Conservation (phyloP, 2,113 vertebrate genomes). For the Poeciliopsis occidentalis region DNA sequence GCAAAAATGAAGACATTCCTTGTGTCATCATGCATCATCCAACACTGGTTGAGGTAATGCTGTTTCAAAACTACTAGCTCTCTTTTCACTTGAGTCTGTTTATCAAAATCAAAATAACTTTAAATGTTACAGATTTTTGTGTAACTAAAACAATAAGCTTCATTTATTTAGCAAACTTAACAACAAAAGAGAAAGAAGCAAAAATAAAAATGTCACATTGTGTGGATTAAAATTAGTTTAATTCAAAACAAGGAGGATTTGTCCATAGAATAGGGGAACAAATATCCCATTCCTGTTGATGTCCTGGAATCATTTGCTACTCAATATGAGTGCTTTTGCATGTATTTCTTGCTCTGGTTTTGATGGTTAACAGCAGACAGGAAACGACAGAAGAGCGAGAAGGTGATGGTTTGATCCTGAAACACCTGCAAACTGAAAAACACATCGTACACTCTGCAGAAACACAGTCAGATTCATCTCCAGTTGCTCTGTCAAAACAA, state of each 20-base stretch:
- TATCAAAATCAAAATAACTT: not conserved
- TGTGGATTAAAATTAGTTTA: not conserved
- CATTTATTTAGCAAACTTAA: not conserved
- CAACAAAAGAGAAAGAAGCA: not conserved
- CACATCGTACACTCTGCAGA: not conserved
- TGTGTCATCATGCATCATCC: not conserved
- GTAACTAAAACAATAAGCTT: not conserved
- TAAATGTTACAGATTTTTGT: not conserved
- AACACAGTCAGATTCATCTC: not conserved
- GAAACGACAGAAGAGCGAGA: not conserved
- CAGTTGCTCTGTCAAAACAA: not conserved
- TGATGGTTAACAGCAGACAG: not conserved
- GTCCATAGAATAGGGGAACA: not conserved
- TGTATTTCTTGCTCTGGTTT: not conserved
- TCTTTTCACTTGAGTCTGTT: not conserved
- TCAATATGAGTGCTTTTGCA: not conserved
- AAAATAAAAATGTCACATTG: not conserved
- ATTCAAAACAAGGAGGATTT: not conserved
- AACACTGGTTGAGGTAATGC: not conserved
- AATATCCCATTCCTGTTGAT: not conserved
- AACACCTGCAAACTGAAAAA: not conserved
- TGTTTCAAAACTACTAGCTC: not conserved
- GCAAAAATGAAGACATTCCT: not conserved
- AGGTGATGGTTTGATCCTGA: not conserved
- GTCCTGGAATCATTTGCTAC: not conserved